Percentiles rank a stretch among this genome's conserved stretches.
phyloP scores from a whole-genome alignment of 2,888 invertebrate genomes.

The Cabera pusaria region DNA sequence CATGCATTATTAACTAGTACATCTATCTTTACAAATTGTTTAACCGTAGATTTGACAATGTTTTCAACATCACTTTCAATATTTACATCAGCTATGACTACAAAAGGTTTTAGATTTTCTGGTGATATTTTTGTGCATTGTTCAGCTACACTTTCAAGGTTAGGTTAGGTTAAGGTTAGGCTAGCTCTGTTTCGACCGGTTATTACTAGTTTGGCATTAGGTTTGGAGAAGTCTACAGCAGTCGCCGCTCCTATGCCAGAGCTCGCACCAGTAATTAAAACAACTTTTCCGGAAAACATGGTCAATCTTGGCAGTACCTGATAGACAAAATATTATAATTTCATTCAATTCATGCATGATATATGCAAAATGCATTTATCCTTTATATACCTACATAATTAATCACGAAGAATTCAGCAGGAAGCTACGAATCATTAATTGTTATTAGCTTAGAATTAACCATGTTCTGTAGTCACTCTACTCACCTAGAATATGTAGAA shows the following conservation, averaged over 20 bases:
- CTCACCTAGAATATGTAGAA: too few relatives aligned
- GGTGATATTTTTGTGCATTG: constrained; percentile 77
- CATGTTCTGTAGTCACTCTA: too few relatives aligned
- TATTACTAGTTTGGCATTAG: constrained; percentile 85
- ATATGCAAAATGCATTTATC: too few relatives aligned
- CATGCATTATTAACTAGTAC: constrained; percentile 95
- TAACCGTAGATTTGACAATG: constrained; percentile 86
- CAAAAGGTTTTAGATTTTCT: constrained; percentile 68
- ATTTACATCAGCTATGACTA: constrained; percentile 86
- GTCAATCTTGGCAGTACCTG: not conserved
- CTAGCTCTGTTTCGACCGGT: constrained; percentile 87
- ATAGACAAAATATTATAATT: too few relatives aligned
- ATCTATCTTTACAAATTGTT: constrained; percentile 87
- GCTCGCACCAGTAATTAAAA: constrained; percentile 60
- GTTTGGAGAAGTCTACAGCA: constrained; percentile 52
- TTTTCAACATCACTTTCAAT: constrained; percentile 86
- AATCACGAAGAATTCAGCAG: too few relatives aligned
- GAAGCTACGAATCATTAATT: too few relatives aligned
- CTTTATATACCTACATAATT: too few relatives aligned
- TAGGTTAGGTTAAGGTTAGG: too few relatives aligned
- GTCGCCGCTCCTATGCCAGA: constrained; percentile 62
- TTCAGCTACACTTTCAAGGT: constrained; percentile 84
- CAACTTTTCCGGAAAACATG: constrained; percentile 46
- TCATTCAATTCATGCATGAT: too few relatives aligned
- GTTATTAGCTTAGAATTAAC: too few relatives aligned